Conservation (phyloP, 1,140 invertebrate species). For the Saccostrea glomerata region DNA sequence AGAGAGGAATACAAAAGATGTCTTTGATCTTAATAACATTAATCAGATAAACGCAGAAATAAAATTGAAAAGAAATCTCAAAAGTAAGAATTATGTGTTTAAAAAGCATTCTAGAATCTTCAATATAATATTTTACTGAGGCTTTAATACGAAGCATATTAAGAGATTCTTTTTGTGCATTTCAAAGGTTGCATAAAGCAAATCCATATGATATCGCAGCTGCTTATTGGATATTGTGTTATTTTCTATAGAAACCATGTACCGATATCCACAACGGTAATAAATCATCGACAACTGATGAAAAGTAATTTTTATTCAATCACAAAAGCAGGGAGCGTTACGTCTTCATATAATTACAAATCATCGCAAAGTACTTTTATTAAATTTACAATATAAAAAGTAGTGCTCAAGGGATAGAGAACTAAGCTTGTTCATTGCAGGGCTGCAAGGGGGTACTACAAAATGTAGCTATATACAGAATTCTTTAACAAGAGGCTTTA, state of each 20-base stretch:
- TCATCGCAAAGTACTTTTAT: neutral
- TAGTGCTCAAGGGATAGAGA: neutral
- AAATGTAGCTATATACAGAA: too few species aligned
- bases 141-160: neutral
- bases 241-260: neutral
- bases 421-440: too few species aligned
- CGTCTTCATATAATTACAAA: conserved; percentile 5
- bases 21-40: neutral
- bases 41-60: neutral
- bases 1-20: too few species aligned
- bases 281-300: neutral
- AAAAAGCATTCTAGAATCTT: neutral
- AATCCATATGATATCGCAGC: neutral
- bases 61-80: neutral
- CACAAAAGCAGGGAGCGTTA: neutral
- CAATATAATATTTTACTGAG: neutral
- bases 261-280: neutral
- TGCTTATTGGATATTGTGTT: neutral
- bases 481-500: too few species aligned
- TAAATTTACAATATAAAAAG: neutral
- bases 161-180: neutral
- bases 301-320: neutral
- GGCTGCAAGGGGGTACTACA: too few species aligned
- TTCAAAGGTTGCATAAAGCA: neutral
- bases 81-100: neutral